phyloP scores from a whole-genome alignment of 2,797 vertebrate species.

The Anguilla anguilla region DNA sequence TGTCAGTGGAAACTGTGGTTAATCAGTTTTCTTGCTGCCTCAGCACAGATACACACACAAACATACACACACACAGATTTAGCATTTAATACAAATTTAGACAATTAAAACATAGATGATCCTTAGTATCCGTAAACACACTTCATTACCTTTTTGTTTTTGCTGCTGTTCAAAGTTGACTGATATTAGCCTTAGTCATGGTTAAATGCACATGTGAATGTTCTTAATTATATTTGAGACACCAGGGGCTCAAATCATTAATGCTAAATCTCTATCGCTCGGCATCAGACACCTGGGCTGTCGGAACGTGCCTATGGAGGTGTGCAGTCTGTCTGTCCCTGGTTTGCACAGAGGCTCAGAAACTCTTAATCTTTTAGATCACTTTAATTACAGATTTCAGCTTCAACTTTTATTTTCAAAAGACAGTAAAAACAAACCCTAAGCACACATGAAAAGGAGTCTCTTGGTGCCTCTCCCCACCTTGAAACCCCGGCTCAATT shows the following conservation, averaged over 20 bases:
- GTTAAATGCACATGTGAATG: background rate
- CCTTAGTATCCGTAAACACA: background rate
- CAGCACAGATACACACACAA: background rate
- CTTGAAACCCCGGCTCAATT: slow-evolving; percentile 7
- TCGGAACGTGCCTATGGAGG: slow-evolving; percentile 25
- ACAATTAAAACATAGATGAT: background rate
- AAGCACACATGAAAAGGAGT: slow-evolving; percentile 66
- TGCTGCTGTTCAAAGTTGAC: background rate
- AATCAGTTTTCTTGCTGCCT: background rate
- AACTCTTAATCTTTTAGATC: slow-evolving; percentile 72
- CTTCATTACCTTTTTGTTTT: background rate
- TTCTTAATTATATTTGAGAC: slow-evolving; percentile 8
- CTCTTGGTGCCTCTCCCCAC: slow-evolving; percentile 31
- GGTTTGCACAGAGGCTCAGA: slow-evolving; percentile 50
- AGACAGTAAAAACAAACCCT: slow-evolving; percentile 69
- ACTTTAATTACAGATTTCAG: slow-evolving; percentile 78
- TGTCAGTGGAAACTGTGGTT: background rate
- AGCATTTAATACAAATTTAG: background rate
- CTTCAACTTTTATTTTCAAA: slow-evolving; percentile 64
- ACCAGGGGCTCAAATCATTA: background rate
- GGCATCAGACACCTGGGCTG: background rate
- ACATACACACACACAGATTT: background rate
- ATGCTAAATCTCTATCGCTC: background rate
- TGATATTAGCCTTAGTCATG: background rate
- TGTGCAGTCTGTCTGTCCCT: slow-evolving; percentile 1